Conservation (phyloP, 2,888 invertebrate species). For the Apoda limacodes region DNA sequence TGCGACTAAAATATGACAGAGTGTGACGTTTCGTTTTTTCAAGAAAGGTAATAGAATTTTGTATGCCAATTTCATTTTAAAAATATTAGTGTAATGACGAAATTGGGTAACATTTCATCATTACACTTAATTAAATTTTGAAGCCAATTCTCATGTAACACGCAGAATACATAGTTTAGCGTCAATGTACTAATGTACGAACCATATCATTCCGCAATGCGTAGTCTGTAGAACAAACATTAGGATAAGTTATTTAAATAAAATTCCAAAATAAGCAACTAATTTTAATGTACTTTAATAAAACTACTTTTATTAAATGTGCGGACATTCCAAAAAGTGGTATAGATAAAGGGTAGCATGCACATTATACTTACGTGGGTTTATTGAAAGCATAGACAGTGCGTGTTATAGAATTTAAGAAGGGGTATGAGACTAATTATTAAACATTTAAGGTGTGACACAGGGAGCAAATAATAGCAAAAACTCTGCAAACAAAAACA, state of each 20-base stretch:
- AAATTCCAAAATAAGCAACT: slow-evolving; percentile 22
- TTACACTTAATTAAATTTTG: slow-evolving; percentile 31
- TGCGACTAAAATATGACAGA: no score
- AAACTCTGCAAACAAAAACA: slow-evolving; percentile 35
- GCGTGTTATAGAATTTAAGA: slow-evolving; percentile 12
- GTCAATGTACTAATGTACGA: slow-evolving; percentile 21
- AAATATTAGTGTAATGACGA: slow-evolving; percentile 22
- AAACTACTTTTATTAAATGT: no score
- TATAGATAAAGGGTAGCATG: slow-evolving; percentile 11
- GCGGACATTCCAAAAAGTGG: slow-evolving; percentile 19
- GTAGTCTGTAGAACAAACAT: slow-evolving; percentile 17
- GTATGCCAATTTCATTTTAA: slow-evolving; percentile 42
- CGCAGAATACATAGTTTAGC: slow-evolving; percentile 44
- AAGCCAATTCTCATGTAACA: slow-evolving; percentile 30
- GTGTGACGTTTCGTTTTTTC: slow-evolving; percentile 31
- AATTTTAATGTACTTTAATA: no score
- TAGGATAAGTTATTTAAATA: slow-evolving; percentile 13
- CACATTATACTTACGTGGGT: neutral
- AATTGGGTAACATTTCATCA: slow-evolving; percentile 26
- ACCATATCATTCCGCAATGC: slow-evolving; percentile 25
- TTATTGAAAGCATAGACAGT: slow-evolving; percentile 24
- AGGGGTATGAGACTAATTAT: slow-evolving; percentile 18
- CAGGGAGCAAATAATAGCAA: slow-evolving; percentile 34
- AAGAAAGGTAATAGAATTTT: slow-evolving; percentile 21
- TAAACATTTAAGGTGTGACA: slow-evolving; percentile 29